These are phyloP conservation scores for Hoplodrina ambigua DNA, from an alignment of 2,888 invertebrate genomes.

Conservation along the genomic window DNA sequence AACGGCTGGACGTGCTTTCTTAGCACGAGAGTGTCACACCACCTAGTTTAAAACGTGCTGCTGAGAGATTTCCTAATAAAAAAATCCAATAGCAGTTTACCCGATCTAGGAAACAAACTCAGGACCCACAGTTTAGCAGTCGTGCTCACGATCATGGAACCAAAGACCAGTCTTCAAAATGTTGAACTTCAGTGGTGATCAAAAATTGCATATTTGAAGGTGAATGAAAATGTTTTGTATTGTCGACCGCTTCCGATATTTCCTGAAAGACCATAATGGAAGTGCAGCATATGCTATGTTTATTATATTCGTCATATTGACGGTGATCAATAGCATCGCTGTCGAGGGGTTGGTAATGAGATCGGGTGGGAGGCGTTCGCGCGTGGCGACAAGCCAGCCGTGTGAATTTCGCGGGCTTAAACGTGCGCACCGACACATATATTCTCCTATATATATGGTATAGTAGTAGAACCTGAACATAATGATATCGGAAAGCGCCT, in stretches of 20 bases:
- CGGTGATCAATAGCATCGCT: slow-evolving; percentile 81
- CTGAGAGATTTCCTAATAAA: no score
- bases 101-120: no score
- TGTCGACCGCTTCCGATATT: neutral
- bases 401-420: slow-evolving; percentile 82
- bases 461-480: slow-evolving; percentile 48
- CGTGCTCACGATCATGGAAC: no score
- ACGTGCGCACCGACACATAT: slow-evolving; percentile 70
- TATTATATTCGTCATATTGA: slow-evolving; percentile 75
- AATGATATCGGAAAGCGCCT: slow-evolving; percentile 60
- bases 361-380: slow-evolving; percentile 82
- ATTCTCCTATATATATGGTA: slow-evolving; percentile 41
- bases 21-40: no score
- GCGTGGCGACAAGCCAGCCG: slow-evolving; percentile 84
- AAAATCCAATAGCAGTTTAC: no score
- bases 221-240: slow-evolving; percentile 5
- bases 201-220: neutral
- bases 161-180: no score
- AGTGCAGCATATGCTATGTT: slow-evolving; percentile 62
- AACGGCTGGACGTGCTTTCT: no score
- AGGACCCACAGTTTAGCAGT: no score
- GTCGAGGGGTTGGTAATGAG: slow-evolving; percentile 82
- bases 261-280: slow-evolving; percentile 56
- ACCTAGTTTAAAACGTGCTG: no score
- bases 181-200: neutral